A percentile compares a stretch with the other conserved stretches of the same genome.
phyloP scores from a whole-genome alignment of 2,888 invertebrate genomes.

The Cenopis cana region DNA sequence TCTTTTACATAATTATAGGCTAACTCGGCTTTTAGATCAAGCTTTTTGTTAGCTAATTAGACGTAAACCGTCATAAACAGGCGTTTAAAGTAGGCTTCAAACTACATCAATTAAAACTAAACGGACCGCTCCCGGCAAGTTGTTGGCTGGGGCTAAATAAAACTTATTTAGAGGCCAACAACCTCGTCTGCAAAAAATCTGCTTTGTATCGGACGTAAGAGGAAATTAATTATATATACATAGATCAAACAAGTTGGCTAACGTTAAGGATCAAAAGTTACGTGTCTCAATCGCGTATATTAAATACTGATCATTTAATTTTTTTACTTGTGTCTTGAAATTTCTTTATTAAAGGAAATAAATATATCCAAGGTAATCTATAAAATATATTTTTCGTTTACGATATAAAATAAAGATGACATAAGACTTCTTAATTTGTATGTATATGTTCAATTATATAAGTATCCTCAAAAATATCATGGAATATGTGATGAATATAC shows the following conservation, averaged over 20 bases:
- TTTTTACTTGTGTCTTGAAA: too few relatives aligned
- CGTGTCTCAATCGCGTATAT: too few relatives aligned
- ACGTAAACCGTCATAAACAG: constrained; percentile 13
- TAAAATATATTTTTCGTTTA: not conserved
- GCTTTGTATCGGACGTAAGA: not conserved
- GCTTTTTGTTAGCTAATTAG: constrained; percentile 14
- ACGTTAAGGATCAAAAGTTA: too few relatives aligned
- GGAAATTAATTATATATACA: not conserved
- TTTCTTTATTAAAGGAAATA: too few relatives aligned
- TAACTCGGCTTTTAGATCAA: not conserved
- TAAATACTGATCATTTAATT: too few relatives aligned
- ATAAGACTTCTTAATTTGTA: not conserved
- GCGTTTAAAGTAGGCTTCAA: constrained; percentile 27
- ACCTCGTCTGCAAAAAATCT: constrained; percentile 4
- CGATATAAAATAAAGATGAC: not conserved
- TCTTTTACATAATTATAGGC: too few relatives aligned
- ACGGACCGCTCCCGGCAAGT: constrained; percentile 19
- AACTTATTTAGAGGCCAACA: constrained; percentile 18
- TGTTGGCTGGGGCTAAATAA: constrained; percentile 23
- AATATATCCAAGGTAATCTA: too few relatives aligned
- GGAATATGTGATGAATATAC: too few relatives aligned
- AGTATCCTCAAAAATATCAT: too few relatives aligned
- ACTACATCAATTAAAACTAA: constrained; percentile 42
- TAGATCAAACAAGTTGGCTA: constrained; percentile 13
- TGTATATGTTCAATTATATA: too few relatives aligned